Conservation (phyloP, 1,140 invertebrate genomes). For the Hestina assimilis region DNA sequence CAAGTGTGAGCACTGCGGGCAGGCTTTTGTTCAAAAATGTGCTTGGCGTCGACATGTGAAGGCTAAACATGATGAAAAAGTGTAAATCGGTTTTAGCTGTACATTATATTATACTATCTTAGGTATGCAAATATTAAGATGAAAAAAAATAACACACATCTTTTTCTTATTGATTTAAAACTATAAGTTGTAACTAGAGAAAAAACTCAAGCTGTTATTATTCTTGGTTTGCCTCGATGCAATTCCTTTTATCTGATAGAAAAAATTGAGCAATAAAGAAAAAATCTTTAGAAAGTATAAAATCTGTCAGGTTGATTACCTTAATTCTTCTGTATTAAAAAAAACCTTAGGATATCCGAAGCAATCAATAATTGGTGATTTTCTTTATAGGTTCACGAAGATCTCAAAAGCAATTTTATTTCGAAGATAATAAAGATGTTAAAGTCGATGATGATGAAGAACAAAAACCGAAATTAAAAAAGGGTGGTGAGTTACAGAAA, state of each 20-base stretch:
- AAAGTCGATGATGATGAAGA: neutral
- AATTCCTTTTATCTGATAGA: no score
- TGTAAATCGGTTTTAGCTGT: slow-evolving; percentile 2
- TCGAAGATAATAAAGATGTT: neutral
- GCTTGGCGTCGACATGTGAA: slow-evolving; percentile 47
- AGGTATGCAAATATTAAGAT: no score
- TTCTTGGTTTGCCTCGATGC: no score
- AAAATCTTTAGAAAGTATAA: no score
- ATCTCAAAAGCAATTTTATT: slow-evolving; percentile 5
- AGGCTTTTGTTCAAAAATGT: slow-evolving; percentile 46
- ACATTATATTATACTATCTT: neutral
- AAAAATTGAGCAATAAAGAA: no score
- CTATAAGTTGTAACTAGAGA: no score
- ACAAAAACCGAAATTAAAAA: slow-evolving; percentile 20
- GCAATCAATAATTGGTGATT: slow-evolving; percentile 35
- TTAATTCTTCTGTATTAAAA: no score
- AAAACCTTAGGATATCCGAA: neutral
- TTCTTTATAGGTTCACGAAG: slow-evolving; percentile 50
- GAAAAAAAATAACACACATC: no score
- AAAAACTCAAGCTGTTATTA: no score
- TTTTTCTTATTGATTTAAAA: no score
- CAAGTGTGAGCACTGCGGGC: slow-evolving; percentile 54
- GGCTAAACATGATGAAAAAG: slow-evolving; percentile 34
- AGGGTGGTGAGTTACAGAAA: slow-evolving; percentile 41
- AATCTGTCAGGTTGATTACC: no score